Base-by-base conservation (phyloP, 2,797 vertebrate genomes). In the Manis crassicaudata region DNA sequence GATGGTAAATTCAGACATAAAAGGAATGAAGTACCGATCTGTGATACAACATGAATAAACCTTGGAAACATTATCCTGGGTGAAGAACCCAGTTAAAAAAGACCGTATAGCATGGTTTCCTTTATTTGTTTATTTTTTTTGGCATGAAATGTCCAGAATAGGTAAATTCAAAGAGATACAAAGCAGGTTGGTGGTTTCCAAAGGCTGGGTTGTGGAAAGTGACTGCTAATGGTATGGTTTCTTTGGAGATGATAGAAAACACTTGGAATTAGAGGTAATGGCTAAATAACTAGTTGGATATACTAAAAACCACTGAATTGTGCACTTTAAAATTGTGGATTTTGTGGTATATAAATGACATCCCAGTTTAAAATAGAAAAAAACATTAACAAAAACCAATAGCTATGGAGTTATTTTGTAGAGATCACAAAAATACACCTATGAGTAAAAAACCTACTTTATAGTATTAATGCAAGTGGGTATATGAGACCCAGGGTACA, bases 11-110 rank as follows among this genome's bases (percentile, higher is more conserved):
- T 27, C 32, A 62, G 32, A 25, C 7, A 40, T 11, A 6, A 27
- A n/a, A 32, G 5, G 4, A 73, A 29, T 13, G 46, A 23, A 46
- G 35, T 16, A 0, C 43, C 63, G 56, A 29, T 52, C 16, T 1
- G 3, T 12, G 8, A 13, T 2, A 43, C 14, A 12, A 2, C 1
- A 13, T 9, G 14, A 3, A 13, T 27, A 50, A 23, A 14, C 5
- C 14, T 72, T 73, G 7, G 40, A 12, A 63, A 54, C 29, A 0
- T 6, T 60, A 17, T 23, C 6, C 68, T 16, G 4, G 18, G 32
- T 14, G 52, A 32, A 79, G 27, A 60, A 72, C 5, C 21, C 1
- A 54, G 20, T 63, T 16, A 9, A 12, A 23, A 29, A 70, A 72
- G 27, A 3, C 6, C 21, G 6, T 1, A 3, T 3, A 25, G 27